Conservation (phyloP, 1,140 invertebrate genomes). For the Bombus waltoni region DNA sequence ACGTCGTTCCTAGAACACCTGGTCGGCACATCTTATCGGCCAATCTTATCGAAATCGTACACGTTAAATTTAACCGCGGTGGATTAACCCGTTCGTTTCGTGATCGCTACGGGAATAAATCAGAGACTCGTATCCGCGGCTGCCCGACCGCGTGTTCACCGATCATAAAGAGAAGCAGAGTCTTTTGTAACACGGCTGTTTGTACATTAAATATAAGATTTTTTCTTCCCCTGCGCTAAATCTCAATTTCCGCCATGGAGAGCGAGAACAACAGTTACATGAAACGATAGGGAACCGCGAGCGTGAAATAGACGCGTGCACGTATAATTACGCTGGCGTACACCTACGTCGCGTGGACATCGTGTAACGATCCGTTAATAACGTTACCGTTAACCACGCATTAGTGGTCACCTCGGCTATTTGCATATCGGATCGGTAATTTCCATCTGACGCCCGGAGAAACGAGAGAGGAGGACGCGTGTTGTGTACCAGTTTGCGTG, state of each 20-base stretch:
- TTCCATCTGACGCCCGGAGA: slow-evolving; percentile 65
- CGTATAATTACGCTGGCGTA: slow-evolving; percentile 35
- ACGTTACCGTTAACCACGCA: slow-evolving; percentile 77
- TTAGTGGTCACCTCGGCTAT: slow-evolving; percentile 73
- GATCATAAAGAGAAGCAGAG: neutral
- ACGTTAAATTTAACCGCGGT: neutral
- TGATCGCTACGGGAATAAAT: slow-evolving; percentile 7
- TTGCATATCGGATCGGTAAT: slow-evolving; percentile 78
- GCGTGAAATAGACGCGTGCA: slow-evolving; percentile 40
- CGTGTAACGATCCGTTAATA: slow-evolving; percentile 76
- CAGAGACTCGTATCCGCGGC: neutral
- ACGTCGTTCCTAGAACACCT: slow-evolving; percentile 12
- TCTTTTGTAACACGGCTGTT: neutral
- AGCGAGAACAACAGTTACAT: neutral
- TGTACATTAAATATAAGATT: neutral
- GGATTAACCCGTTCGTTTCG: slow-evolving; percentile 5
- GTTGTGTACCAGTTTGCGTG: neutral
- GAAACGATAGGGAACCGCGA: neutral
- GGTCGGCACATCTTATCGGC: slow-evolving; percentile 16
- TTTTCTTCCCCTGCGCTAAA: neutral
- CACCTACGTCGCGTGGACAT: slow-evolving; percentile 52
- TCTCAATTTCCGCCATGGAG: slow-evolving; percentile 10
- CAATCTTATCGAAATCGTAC: slow-evolving; percentile 35
- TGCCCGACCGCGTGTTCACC: too few species aligned
- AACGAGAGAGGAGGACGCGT: neutral